These are phyloP conservation scores for Baronia brevicornis DNA, from an alignment of 2,888 invertebrate species.

Conservation along the genomic window DNA sequence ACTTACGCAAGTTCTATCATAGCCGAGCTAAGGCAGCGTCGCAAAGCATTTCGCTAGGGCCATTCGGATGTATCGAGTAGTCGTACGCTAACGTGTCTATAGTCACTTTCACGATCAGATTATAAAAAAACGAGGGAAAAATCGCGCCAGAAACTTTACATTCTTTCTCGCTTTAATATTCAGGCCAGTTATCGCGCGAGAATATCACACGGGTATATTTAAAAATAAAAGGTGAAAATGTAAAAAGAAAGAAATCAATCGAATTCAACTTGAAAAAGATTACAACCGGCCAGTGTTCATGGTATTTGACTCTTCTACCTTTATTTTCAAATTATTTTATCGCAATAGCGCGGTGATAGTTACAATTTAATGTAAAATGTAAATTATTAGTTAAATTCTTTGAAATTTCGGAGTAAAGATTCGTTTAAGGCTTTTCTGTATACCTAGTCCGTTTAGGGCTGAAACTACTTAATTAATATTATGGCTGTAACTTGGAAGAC, in stretches of 20 bases:
- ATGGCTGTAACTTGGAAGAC: constrained; percentile 58
- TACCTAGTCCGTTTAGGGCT: constrained; percentile 12
- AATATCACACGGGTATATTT: constrained; percentile 35
- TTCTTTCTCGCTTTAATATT: constrained; percentile 34
- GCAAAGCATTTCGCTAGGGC: constrained; percentile 17
- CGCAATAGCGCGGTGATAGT: constrained; percentile 23
- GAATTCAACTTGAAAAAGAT: constrained; percentile 21
- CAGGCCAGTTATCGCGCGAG: constrained; percentile 27
- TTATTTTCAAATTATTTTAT: constrained; percentile 30
- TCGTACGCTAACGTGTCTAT: constrained; percentile 53
- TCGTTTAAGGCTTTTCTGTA: too few relatives aligned
- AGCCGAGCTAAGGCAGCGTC: constrained; percentile 9
- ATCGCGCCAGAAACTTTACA: constrained; percentile 36
- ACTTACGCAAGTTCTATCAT: constrained; percentile 4
- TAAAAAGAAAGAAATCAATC: constrained; percentile 30
- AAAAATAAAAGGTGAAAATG: constrained; percentile 45
- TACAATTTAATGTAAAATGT: constrained; percentile 5
- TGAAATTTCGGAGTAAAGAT: constrained; percentile 14
- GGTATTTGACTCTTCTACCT: constrained; percentile 28
- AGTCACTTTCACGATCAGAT: constrained; percentile 56
- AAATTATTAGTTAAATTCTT: constrained; percentile 4
- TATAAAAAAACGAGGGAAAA: constrained; percentile 47
- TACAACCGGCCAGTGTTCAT: constrained; percentile 19
- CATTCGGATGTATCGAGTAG: constrained; percentile 47
- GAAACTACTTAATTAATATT: too few relatives aligned